Evolutionary conservation across 2,113 vertebrate species (phyloP), one percentile per base, ranked within the genome.

Genomic region (Colius striatus): DNA sequence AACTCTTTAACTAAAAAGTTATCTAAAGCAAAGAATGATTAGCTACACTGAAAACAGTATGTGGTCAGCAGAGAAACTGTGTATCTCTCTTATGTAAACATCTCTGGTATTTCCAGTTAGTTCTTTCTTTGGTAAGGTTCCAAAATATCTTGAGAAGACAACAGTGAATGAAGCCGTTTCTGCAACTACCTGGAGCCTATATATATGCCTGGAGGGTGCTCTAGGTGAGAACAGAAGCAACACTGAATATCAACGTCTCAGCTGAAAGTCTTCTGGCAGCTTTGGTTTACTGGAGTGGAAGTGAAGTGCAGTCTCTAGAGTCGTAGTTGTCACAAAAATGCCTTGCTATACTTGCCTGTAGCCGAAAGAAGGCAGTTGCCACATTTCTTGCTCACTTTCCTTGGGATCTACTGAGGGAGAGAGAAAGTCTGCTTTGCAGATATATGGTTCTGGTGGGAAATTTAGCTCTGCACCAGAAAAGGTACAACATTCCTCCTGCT

Each of bases 321-420:
- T 43, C 53, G 58, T 68, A 82, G 63, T 76, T 71, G 63, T 75
- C 80, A 83, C 70, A 87, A 26, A 80, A 70, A 82, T 32, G 63
- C 81, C 92, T 91, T 94, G 60, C 94, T 95, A 68, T 91, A 94
- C 94, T 93, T 97, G 97, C 87, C 94, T 96, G 91, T 85, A 92
- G 71, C 90, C 91, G 93, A 87, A 95, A 95, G 85, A 86, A 95
- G 81, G 84, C 38, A 92, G 79, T 76, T 95, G 92, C 84, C 84
- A 65, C 68, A 91, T 90, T 96, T 89, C 89, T 94, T 88, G 81
- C 84, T 91, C 94, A 96, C 73, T 96, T 95, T 78, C 76, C 87
- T 94, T 95, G 90, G 62, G 60, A 91, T 94, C 91, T 90, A 95
- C 81, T 93, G 93, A 91, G 90, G 41, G 65, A 91, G 61, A 92